Evolutionary conservation across 2,888 invertebrate species (phyloP), one percentile per base, ranked within the genome.

Genomic region (Phalera bucephala): DNA sequence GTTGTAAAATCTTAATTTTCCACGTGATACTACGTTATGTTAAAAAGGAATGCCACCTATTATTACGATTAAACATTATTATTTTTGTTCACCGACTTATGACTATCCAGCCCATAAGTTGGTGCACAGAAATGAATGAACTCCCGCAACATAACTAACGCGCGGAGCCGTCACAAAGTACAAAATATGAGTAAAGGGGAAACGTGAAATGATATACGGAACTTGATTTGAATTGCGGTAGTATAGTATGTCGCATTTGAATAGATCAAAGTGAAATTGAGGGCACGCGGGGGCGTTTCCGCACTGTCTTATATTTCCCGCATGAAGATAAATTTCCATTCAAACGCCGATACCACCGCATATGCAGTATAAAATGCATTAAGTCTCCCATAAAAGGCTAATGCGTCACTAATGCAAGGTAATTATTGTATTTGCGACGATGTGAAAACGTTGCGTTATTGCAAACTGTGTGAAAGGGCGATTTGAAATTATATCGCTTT

Each of bases 221-320:
- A 25, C 28, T 35, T 39, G 36, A 46, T 48, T 45, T 49, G 51
- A 43, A 47, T 40, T 29, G 35, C 40, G 42, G 38, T 43, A 48
- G 50, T 55, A 53, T 57, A 50, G 43, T 41, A 50, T 56, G 59
- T 59, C 59, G 51, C 55, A 51, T 65, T 60, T 56, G 58, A 61
- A 60, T 59, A 67, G 64, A 67, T 70, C 69, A 70, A 71, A 73
- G 71, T 64, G 71, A 75, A 75, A 73, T 72, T 69, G 75, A 70
- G 72, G 70, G 47, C 67, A 45, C 48, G 57, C 45, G 55, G 49
- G 59, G 69, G 64, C 60, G 64, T 62, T 72, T 63, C 67, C 63
- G 62, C 52, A 52, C 48, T 49, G 50, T 60, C 53, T 63, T 53
- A 62, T 59, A 65, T 69, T 68, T 65, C 66, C 61, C 58, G 50